Evolutionary conservation across 2,888 invertebrate genomes (phyloP).

Genomic region (Hirudinaria manillensis): DNA sequence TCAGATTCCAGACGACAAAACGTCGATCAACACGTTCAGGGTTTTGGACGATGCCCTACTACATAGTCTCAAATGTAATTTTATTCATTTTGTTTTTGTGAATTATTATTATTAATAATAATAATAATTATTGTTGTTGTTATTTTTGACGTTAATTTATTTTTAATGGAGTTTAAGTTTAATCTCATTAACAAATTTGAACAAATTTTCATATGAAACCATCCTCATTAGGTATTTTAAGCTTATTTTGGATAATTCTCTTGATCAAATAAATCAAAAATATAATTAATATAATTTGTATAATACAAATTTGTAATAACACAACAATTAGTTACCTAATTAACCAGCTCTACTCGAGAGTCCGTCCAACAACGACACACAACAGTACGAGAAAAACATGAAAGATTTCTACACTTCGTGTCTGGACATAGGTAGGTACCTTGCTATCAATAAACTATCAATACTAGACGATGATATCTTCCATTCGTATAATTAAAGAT

Average conservation of each 20-base stretch:
- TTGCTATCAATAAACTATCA: too few species aligned
- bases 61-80: conserved; percentile 38
- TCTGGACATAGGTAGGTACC: conserved; percentile 4
- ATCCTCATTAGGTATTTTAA: too few species aligned
- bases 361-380: conserved; percentile 6
- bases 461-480: too few species aligned
- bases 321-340: not conserved
- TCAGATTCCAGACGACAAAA: conserved; percentile 76
- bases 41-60: conserved; percentile 72
- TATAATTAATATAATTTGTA: too few species aligned
- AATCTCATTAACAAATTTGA: too few species aligned
- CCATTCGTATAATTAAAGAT: too few species aligned
- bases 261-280: too few species aligned
- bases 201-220: too few species aligned
- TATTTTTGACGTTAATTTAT: not conserved
- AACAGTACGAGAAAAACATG: not conserved
- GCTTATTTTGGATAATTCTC: too few species aligned
- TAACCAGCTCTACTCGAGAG: conserved; percentile 2
- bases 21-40: conserved; percentile 77
- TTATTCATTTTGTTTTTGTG: not conserved
- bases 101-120: not conserved
- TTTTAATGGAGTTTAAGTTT: too few species aligned
- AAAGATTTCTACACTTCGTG: conserved; percentile 9
- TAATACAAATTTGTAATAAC: too few species aligned
- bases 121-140: not conserved